Evolutionary conservation across 2,797 vertebrate species (phyloP).

Genomic region (Botia kubotai): DNA sequence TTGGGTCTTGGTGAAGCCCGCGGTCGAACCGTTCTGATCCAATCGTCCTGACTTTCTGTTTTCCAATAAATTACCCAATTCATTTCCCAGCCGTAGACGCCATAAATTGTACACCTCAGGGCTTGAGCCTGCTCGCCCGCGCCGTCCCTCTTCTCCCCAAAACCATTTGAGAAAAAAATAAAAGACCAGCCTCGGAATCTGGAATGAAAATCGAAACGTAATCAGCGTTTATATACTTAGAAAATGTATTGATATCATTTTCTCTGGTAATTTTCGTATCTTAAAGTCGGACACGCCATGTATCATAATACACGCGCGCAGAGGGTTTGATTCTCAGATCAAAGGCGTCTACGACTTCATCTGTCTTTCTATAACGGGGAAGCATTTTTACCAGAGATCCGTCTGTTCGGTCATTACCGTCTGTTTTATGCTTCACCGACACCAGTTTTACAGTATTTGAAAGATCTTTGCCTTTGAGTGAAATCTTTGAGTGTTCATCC

Average conservation of each 20-base stretch:
- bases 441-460: conserved; percentile 52
- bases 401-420: conserved; percentile 76
- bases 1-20: conserved; percentile 99
- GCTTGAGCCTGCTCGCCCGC: conserved; percentile 80
- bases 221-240: conserved; percentile 99
- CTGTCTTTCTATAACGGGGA: conserved; percentile 87
- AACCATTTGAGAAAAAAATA: conserved; percentile 88
- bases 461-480: conserved; percentile 47
- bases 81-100: conserved; percentile 99
- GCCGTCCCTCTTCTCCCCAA: conserved; percentile 70
- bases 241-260: conserved; percentile 99
- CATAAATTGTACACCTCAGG: conserved; percentile 99
- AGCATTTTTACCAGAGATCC: conserved; percentile 81
- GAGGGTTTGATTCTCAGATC: conserved; percentile 95
- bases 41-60: conserved; percentile 99
- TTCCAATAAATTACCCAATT: conserved; percentile 99
- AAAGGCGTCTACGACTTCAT: conserved; percentile 99
- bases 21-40: conserved; percentile 98
- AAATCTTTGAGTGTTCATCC: conserved; percentile 7
- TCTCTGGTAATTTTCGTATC: conserved; percentile 99
- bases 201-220: conserved; percentile 99
- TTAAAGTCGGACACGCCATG: conserved; percentile 97
- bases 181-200: conserved; percentile 88
- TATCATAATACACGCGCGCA: conserved; percentile 96
- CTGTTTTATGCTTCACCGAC: conserved; percentile 72